Conservation (phyloP, 2,888 invertebrate species). For the Flexamia atlantica region DNA sequence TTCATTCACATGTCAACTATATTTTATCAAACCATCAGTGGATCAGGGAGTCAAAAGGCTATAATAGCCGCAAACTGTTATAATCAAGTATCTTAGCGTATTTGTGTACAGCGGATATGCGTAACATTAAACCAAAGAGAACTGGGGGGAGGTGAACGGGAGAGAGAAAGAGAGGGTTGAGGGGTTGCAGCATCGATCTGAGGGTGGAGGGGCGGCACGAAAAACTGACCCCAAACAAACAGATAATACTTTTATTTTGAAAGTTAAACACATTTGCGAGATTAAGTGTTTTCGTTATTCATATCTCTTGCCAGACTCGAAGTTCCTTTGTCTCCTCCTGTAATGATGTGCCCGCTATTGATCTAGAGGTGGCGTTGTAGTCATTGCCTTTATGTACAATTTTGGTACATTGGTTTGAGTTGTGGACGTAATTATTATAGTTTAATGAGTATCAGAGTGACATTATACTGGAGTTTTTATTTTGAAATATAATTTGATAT, state of each 20-base stretch:
- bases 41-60: slow-evolving; percentile 31
- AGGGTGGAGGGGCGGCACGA: slow-evolving; percentile 50
- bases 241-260: slow-evolving; percentile 59
- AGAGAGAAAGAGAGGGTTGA: background rate
- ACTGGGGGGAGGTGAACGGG: background rate
- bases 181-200: slow-evolving; percentile 39
- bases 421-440: no score
- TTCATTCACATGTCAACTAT: no score
- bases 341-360: background rate
- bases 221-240: slow-evolving; percentile 59
- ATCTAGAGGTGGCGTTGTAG: background rate
- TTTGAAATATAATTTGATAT: no score
- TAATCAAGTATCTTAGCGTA: slow-evolving; percentile 42
- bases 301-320: slow-evolving; percentile 34
- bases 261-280: slow-evolving; percentile 57
- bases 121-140: slow-evolving; percentile 30
- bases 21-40: background rate
- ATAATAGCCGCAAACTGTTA: slow-evolving; percentile 42
- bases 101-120: slow-evolving; percentile 53
- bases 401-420: no score
- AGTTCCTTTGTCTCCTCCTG: background rate
- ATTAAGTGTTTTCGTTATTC: slow-evolving; percentile 58
- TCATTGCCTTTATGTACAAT: no score
- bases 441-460: no score
- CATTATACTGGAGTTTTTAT: no score